Conservation (phyloP, 2,797 vertebrate genomes). For the Lindbergichthys nudifrons region DNA sequence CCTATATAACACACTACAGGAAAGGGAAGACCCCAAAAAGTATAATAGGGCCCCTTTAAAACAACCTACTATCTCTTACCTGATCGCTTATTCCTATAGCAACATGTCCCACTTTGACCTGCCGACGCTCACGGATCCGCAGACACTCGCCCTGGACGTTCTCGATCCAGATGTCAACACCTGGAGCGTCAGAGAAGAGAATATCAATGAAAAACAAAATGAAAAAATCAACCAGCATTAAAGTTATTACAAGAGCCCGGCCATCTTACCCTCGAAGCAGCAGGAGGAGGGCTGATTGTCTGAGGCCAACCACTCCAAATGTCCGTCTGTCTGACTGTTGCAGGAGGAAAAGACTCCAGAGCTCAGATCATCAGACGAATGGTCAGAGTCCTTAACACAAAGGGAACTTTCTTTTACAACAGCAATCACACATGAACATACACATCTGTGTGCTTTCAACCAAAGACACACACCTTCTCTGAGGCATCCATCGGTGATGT, state of each 20-base stretch:
- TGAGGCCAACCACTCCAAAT: conserved; percentile 86
- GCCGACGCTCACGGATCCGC: conserved; percentile 91
- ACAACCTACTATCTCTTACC: conserved; percentile 77
- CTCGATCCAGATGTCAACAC: conserved; percentile 94
- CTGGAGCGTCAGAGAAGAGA: conserved; percentile 70
- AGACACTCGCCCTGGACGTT: conserved; percentile 90
- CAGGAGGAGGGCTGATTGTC: conserved; percentile 82
- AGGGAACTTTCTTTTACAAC: background rate
- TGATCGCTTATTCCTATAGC: conserved; percentile 95
- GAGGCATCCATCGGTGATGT: conserved; percentile 84
- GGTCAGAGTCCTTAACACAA: conserved; percentile 84
- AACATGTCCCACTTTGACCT: conserved; percentile 92
- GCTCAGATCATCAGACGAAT: conserved; percentile 93
- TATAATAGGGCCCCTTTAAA: background rate
- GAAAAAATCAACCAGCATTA: rapidly evolving
- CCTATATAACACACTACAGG: too few relatives aligned
- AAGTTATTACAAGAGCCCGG: rapidly evolving
- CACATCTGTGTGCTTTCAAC: background rate
- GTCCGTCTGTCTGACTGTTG: conserved; percentile 87
- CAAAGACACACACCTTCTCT: conserved; percentile 81
- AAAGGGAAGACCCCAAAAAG: too few relatives aligned
- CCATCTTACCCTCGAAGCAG: conserved; percentile 88
- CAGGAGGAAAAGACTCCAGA: conserved; percentile 94
- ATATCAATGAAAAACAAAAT: background rate
- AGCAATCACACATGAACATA: background rate